These are phyloP conservation scores for Chrysopilus asiliformis DNA, from an alignment of 2,888 invertebrate species.

Conservation along the genomic window DNA sequence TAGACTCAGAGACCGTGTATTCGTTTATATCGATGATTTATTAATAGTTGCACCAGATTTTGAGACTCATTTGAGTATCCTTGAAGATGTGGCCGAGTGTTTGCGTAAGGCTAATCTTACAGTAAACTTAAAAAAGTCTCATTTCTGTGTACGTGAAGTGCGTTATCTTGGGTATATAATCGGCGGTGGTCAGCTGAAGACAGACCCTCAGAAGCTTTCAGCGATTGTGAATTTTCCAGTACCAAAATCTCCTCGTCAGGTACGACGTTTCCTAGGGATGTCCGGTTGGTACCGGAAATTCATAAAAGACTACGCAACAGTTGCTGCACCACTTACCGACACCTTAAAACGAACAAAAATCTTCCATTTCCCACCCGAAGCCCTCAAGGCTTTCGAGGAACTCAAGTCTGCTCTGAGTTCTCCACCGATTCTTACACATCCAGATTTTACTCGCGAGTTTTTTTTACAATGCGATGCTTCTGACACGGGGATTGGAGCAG, in stretches of 20 bases:
- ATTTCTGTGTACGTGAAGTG: no score
- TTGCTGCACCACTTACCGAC: conserved; percentile 12
- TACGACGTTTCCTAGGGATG: conserved; percentile 2
- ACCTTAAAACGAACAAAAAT: conserved; percentile 5
- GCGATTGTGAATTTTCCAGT: not conserved
- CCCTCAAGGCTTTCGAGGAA: conserved; percentile 4
- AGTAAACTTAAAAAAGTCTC: no score
- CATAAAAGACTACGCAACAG: conserved; percentile 3
- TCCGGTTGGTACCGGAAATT: conserved; percentile 1
- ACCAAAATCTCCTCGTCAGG: no score
- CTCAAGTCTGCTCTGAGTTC: conserved; percentile 6
- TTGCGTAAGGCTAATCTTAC: no score
- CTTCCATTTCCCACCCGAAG: conserved; percentile 4
- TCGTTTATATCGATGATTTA: no score
- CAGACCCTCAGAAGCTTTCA: conserved; percentile 1
- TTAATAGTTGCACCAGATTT: no score
- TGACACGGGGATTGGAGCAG: conserved; percentile 6
- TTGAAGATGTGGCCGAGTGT: no score
- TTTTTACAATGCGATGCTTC: conserved; percentile 11
- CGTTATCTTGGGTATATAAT: no score
- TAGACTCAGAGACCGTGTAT: no score
- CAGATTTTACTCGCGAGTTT: conserved; percentile 9
- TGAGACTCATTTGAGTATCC: no score
- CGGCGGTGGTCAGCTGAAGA: no score
- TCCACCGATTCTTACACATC: conserved; percentile 10